Evolutionary conservation across 2,888 invertebrate species (phyloP), one percentile per base, ranked within the genome.

Genomic region (Choristoneura rosaceana): DNA sequence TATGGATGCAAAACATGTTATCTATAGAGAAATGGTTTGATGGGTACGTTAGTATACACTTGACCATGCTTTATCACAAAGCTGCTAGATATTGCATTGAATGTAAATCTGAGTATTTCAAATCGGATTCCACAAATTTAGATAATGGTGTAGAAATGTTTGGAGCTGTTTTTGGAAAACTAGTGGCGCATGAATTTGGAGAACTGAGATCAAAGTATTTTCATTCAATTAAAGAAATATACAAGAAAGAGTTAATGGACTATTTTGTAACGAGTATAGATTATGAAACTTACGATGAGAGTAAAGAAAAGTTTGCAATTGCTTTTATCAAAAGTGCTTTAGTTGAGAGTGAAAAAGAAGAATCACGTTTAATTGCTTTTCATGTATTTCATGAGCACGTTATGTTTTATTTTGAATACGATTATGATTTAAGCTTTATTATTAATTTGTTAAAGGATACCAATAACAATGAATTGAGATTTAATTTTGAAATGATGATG

Each of bases 131-230:
- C 3, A 25, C 15, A 2, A 66, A 71, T 55, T 43, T 71, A 14
- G 52, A 66, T 17, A 70, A 52, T 47, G 71, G 52, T 47, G 55
- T 71, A 7, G 71, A 71, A 10, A 71, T 71, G 66, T 66, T 71
- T 38, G 71, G 71, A 12, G 4, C 9, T 45, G n/a, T 61, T 33
- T 66, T 61, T n/a, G 71, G 71, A 2, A 71, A 66, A 34, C 43
- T 61, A 0, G 7, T 66, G 34, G 66, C 66, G 0, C 66, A 34
- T 25, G 71, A 52, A 50, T 71, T 61, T 55, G 45, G 61, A 45
- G 66, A 71, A 38, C 17, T 71, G 12, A 43, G 17, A 34, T 14
- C 4, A 0, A 66, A 66, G 14, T 66, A 66, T 55, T 71, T 71
- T 55, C 15, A 55, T 10, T 66, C 61, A 3, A n/a, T 71, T 15